A percentile compares a stretch with the other conserved stretches of the same genome.
These are phyloP conservation scores for Colletes latitarsis DNA, from an alignment of 1,140 invertebrate species.

Conservation along the genomic window DNA sequence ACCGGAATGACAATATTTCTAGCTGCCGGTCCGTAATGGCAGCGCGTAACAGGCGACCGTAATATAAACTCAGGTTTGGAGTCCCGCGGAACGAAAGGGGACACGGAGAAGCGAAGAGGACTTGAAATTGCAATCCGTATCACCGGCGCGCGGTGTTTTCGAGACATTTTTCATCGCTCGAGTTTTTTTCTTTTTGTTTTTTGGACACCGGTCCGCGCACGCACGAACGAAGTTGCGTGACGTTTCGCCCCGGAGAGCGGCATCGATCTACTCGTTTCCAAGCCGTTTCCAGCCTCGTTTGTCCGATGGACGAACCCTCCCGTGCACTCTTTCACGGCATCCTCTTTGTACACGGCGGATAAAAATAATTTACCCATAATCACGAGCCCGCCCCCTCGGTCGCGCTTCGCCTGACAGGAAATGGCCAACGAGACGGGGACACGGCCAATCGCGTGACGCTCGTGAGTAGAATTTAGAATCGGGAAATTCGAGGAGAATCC, in stretches of 20 bases:
- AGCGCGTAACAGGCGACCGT: too few relatives aligned
- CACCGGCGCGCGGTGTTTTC: neutral
- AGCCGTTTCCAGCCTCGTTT: conserved; percentile 51
- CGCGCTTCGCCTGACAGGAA: neutral
- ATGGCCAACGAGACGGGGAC: neutral
- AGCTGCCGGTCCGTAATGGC: too few relatives aligned
- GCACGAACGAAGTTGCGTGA: conserved; percentile 53
- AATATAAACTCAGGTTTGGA: too few relatives aligned
- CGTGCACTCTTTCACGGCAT: conserved; percentile 10
- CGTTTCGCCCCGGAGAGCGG: conserved; percentile 29
- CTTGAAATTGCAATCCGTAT: neutral
- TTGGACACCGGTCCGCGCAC: conserved; percentile 30
- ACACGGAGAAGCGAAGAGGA: neutral
- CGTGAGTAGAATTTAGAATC: too few relatives aligned
- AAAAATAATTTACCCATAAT: conserved; percentile 56
- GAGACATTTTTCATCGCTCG: neutral
- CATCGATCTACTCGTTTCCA: conserved; percentile 40
- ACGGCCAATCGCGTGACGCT: neutral
- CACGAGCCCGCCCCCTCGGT: conserved; percentile 4
- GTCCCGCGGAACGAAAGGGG: neutral
- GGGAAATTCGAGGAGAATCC: too few relatives aligned
- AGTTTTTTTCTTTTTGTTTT: neutral
- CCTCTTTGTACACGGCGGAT: conserved; percentile 44
- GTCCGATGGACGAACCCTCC: conserved; percentile 27
- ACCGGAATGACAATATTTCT: too few relatives aligned